Base-by-base conservation (phyloP, 1,140 invertebrate genomes). In the Probaryconus sp. region DNA sequence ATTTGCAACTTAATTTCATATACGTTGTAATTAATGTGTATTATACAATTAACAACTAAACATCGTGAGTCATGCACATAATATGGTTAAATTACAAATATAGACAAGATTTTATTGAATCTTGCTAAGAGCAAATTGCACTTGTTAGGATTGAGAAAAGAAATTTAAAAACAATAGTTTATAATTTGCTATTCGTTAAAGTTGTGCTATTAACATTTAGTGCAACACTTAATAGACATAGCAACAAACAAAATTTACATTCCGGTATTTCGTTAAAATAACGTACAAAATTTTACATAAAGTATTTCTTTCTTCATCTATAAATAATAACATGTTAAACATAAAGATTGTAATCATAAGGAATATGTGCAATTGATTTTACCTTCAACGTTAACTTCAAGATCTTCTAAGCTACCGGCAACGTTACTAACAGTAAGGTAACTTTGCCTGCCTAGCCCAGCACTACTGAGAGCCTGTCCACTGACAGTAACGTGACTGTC, bases 371-470 rank as follows among this genome's bases (percentile, higher is more conserved):
- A n/a, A n/a, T n/a, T n/a, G n/a, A n/a, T n/a, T 89, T 91, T 91
- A 97, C 95, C 95, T 92, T 97, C 95, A 89, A 97, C 94, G 89
- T 96, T 95, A 80, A 97, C 94, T 91, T 96, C 95, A 82, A 97
- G 93, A 88, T 97, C 95, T 83, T 97, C 94, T 78, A 96, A 90
- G 80, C 93, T 92, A 85, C 94, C 94, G 53, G 93, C 91, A 87
- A 92, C 90, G 79, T 92, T 92, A 86, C 90, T 91, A 79, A 92
- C 86, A 13, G 90, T 91, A 77, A 92, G 90, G 83, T 89, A 90
- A 70, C 90, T 91, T 78, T 90, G 88, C 83, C 90, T 88, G 71
- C 90, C 90, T 55, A 92, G 88, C 42, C 90, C 90, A 72, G 91
- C 90, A 60, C 90, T 88, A 63, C 90, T 90, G 20, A 92, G 84